Conservation (phyloP, 2,888 invertebrate species). For the Sphaeridia pumilis region DNA sequence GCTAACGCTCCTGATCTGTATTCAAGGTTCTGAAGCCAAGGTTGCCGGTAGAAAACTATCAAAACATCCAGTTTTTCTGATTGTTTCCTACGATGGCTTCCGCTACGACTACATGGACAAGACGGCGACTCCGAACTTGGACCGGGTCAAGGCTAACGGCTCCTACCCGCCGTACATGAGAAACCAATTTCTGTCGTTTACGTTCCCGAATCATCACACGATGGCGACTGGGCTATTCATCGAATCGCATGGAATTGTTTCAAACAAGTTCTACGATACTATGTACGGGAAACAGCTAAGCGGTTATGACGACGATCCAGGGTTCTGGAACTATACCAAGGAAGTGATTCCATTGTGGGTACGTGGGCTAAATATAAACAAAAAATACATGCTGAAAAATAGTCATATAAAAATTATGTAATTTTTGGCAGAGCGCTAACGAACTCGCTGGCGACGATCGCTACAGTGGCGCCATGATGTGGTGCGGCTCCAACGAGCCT, state of each 20-base stretch:
- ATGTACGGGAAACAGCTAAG: slow-evolving; percentile 31
- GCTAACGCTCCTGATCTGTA: no score
- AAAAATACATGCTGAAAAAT: no score
- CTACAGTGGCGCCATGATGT: slow-evolving; percentile 55
- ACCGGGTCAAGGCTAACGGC: slow-evolving; percentile 46
- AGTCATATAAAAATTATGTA: no score
- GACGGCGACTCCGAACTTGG: slow-evolving; percentile 47
- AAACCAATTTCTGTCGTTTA: slow-evolving; percentile 57
- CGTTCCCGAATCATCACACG: slow-evolving; percentile 56
- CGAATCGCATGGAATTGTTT: slow-evolving; percentile 59
- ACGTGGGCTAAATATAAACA: no score
- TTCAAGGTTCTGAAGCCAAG: no score
- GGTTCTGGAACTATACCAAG: slow-evolving; percentile 29
- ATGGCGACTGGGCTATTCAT: slow-evolving; percentile 58
- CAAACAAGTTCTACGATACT: slow-evolving; percentile 50
- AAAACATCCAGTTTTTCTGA: slow-evolving; percentile 38
- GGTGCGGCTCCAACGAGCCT: slow-evolving; percentile 51
- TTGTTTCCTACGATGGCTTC: slow-evolving; percentile 62
- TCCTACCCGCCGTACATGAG: slow-evolving; percentile 49
- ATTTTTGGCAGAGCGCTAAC: slow-evolving; percentile 43
- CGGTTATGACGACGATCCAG: slow-evolving; percentile 14
- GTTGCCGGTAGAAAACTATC: no score
- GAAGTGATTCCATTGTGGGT: slow-evolving; percentile 29
- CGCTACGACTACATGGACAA: slow-evolving; percentile 53
- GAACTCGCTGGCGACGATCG: slow-evolving; percentile 45